Conservation (phyloP, 2,888 invertebrate species). For the Drosophila peninsularis region DNA sequence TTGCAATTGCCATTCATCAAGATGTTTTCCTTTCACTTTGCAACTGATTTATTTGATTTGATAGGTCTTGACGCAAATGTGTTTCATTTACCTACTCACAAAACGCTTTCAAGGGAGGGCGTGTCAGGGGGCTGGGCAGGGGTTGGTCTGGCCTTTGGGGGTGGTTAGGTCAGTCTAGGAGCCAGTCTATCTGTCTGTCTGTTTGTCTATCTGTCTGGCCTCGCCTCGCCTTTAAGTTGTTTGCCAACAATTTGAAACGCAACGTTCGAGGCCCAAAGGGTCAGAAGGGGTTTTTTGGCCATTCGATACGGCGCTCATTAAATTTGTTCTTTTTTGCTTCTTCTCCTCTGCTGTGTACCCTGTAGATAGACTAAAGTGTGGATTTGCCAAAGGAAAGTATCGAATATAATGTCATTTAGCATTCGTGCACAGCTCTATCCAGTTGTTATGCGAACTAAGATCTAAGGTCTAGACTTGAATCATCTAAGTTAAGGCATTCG, state of each 20-base stretch:
- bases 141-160: conserved; percentile 1
- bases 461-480: background rate
- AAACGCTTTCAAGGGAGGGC: conserved; percentile 5
- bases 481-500: background rate
- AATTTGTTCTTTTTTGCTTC: conserved; percentile 2
- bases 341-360: background rate
- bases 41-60: conserved; percentile 72
- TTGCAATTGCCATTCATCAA: background rate
- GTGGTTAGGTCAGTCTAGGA: conserved; percentile 1
- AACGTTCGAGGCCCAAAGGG: conserved; percentile 27
- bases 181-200: background rate
- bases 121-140: conserved; percentile 3
- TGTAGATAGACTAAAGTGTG: background rate
- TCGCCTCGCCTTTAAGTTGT: conserved; percentile 23
- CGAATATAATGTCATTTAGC: background rate
- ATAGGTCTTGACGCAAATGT: conserved; percentile 72
- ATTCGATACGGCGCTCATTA: conserved; percentile 39
- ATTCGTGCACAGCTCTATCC: background rate
- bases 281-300: conserved; percentile 22
- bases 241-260: conserved; percentile 36
- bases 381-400: background rate
- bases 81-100: conserved; percentile 57
- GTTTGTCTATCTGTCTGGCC: conserved; percentile 1
- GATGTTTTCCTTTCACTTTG: conserved; percentile 21
- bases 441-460: background rate